Base-by-base conservation (phyloP, 2,113 vertebrate genomes). In the Pedetes capensis region DNA sequence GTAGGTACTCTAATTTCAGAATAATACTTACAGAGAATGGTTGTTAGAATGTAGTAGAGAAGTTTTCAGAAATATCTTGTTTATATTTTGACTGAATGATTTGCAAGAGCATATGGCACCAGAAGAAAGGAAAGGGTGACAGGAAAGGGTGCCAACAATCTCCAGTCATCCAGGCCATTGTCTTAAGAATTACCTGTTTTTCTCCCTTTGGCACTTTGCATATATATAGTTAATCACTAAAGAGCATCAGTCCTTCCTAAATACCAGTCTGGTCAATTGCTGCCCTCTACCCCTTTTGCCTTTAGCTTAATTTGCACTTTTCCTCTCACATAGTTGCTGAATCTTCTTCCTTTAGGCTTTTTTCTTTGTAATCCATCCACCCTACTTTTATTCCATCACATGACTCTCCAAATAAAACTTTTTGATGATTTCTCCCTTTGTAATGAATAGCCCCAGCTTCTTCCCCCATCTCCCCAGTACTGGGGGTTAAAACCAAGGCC, bases 1-100 rank as follows among this genome's bases (percentile, higher is more conserved):
- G 18, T 89, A 84, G 87, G 47, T 93, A 20, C 29, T 96, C 78
- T 90, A 74, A 74, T 90, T 95, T 93, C 71, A 88, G 75, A 94
- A 93, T 96, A 89, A 75, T 88, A 59, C 25, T 27, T 95, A 44
- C 25, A 86, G 92, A 93, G 69, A 92, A 66, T 87, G 23, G 8
- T 86, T 66, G 23, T 75, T 87, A 68, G 71, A 92, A 55, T 53
- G 16, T 87, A 91, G 72, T 87, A 90, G 89, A 92, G 53, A 3
- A 61, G 59, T 96, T 96, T 96, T 91, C 68, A 59, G 37, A 92
- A 96, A 39, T 47, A 27, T 23, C 71, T 76, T 89, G 25, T 64
- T 94, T 97, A 25, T 89, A 87, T 87, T 96, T 96, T 34, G 63
- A 29, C 20, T 68, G 5, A 55, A 1, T 91, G 44, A 53, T 94